Evolutionary conservation across 2,888 invertebrate genomes (phyloP).

Genomic region (Arctia plantaginis): DNA sequence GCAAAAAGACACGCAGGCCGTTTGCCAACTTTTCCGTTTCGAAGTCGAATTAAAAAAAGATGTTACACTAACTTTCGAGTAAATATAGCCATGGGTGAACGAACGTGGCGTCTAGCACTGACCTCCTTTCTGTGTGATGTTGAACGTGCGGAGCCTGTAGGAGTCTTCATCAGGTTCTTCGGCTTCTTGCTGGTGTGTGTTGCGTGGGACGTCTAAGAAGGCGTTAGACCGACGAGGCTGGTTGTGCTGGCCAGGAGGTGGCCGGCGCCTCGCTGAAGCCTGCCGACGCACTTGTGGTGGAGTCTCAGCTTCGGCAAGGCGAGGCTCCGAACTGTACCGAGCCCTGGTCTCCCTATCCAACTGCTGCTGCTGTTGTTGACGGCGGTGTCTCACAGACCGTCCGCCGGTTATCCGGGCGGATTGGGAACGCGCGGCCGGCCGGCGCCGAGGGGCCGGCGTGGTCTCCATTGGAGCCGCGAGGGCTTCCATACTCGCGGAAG

Average conservation of each 20-base stretch:
- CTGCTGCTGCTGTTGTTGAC: constrained; percentile 81
- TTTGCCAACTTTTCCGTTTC: constrained; percentile 74
- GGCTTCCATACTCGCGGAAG: constrained; percentile 89
- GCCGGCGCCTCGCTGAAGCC: constrained; percentile 87
- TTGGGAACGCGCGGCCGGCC: constrained; percentile 91
- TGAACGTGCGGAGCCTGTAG: constrained; percentile 96
- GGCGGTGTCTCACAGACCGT: constrained; percentile 84
- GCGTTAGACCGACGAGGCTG: constrained; percentile 89
- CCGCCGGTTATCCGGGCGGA: constrained; percentile 90
- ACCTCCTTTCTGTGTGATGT: constrained; percentile 96
- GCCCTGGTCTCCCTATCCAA: constrained; percentile 84
- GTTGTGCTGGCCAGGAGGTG: constrained; percentile 78
- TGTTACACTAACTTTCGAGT: constrained; percentile 66
- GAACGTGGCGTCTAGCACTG: constrained; percentile 76
- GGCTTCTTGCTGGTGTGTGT: constrained; percentile 73
- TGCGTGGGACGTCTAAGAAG: constrained; percentile 89
- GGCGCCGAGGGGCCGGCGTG: constrained; percentile 87
- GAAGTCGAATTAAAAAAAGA: constrained; percentile 71
- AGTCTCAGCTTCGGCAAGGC: constrained; percentile 88
- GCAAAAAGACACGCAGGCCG: constrained; percentile 57
- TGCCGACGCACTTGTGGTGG: constrained; percentile 89
- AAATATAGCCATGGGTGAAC: constrained; percentile 78
- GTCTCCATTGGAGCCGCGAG: constrained; percentile 85
- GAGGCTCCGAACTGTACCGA: constrained; percentile 89
- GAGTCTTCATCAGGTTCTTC: constrained; percentile 93